These are phyloP conservation scores for Pagrus major DNA, from an alignment of 2,113 vertebrate species.

Conservation along the genomic window DNA sequence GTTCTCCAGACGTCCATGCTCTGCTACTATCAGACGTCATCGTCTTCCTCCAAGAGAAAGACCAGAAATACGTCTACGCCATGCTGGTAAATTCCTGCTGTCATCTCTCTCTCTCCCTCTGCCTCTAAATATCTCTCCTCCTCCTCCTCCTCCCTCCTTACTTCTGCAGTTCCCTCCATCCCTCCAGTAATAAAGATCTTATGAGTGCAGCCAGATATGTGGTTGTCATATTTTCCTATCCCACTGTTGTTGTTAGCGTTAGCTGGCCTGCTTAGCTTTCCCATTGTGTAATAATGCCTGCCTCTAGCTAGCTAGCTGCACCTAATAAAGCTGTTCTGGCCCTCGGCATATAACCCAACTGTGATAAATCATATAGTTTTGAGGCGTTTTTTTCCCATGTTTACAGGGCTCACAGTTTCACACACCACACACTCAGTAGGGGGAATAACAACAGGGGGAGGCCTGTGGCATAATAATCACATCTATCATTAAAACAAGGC, in stretches of 20 bases:
- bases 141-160: not conserved
- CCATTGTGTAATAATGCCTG: slow-evolving; percentile 48
- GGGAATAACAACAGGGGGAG: slow-evolving; percentile 38
- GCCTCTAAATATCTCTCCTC: not conserved
- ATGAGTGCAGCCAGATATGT: slow-evolving; percentile 27
- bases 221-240: slow-evolving; percentile 64
- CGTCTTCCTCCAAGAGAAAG: slow-evolving; percentile 97
- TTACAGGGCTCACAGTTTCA: slow-evolving; percentile 41
- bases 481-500: slow-evolving; percentile 51
- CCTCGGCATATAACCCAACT: slow-evolving; percentile 43
- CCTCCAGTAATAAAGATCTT: slow-evolving; percentile 24
- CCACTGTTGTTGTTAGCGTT: slow-evolving; percentile 56
- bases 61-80: slow-evolving; percentile 95
- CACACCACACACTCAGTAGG: slow-evolving; percentile 5
- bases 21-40: slow-evolving; percentile 93
- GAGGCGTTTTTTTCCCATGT: slow-evolving; percentile 51
- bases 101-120: slow-evolving; percentile 11
- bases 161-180: not conserved
- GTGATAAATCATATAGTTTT: slow-evolving; percentile 54
- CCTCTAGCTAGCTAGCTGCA: slow-evolving; percentile 48
- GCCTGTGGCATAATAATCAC: slow-evolving; percentile 49
- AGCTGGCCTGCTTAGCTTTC: slow-evolving; percentile 26
- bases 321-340: slow-evolving; percentile 61
- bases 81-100: slow-evolving; percentile 89
- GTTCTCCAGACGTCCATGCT: slow-evolving; percentile 91